These are phyloP conservation scores for Lepidocyrtoides sp. DNA, from an alignment of 2,888 invertebrate species.

Conservation along the genomic window DNA sequence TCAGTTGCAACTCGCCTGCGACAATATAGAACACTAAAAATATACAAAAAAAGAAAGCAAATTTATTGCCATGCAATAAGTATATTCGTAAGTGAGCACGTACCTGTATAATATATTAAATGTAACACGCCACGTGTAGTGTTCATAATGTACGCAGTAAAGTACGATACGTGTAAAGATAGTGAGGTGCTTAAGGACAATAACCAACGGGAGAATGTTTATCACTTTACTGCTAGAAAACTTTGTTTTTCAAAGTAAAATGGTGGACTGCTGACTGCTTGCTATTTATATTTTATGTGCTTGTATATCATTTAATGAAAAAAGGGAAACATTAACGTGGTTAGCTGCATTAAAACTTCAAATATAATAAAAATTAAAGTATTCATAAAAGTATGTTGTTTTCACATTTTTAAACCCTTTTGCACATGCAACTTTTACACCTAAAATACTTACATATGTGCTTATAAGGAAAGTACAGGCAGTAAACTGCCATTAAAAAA, in stretches of 20 bases:
- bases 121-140: neutral
- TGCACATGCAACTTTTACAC: neutral
- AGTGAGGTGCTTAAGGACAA: constrained; percentile 26
- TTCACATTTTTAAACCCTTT: neutral
- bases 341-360: constrained; percentile 8
- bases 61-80: constrained; percentile 70
- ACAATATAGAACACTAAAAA: neutral
- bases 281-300: constrained; percentile 8
- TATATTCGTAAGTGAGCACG: neutral
- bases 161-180: neutral
- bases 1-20: neutral
- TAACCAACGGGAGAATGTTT: constrained; percentile 16
- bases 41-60: constrained; percentile 54
- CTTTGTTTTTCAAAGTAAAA: constrained; percentile 2
- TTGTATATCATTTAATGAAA: neutral
- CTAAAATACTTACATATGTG: neutral
- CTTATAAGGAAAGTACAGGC: neutral
- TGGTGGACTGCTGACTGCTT: neutral
- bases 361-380: constrained; percentile 20
- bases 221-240: constrained; percentile 56
- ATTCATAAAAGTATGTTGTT: neutral
- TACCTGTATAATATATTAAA: neutral
- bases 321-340: constrained; percentile 3
- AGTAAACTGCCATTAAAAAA: neutral
- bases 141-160: neutral